A percentile compares a stretch with the other conserved stretches of the same genome.
These are phyloP conservation scores for Brachypteracias leptosomus DNA, from an alignment of 2,113 vertebrate genomes.

Conservation along the genomic window DNA sequence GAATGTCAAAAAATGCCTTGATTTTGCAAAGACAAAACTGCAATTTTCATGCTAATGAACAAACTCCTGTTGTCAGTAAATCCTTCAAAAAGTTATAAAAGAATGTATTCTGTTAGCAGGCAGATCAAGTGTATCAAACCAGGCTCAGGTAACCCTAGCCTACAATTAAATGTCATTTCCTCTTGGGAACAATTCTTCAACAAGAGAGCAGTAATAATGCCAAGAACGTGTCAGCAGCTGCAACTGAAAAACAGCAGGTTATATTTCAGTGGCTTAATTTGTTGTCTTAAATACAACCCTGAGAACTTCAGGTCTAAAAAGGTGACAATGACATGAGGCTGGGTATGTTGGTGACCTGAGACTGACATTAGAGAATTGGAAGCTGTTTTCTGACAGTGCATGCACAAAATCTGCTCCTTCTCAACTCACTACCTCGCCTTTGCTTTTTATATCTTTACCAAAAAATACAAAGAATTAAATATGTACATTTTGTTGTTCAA, in stretches of 20 bases:
- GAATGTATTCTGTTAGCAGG: constrained; percentile 17
- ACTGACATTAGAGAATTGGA: background rate
- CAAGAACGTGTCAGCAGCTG: constrained; percentile 30
- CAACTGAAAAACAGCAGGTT: constrained; percentile 39
- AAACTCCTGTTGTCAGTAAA: constrained; percentile 26
- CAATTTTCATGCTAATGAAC: constrained; percentile 52
- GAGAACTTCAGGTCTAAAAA: constrained; percentile 5
- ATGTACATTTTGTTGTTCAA: background rate
- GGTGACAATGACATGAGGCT: background rate
- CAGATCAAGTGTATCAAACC: constrained; percentile 28
- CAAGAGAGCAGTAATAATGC: constrained; percentile 15
- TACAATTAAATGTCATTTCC: constrained; percentile 66
- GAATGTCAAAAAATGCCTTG: constrained; percentile 10
- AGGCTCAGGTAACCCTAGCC: constrained; percentile 29
- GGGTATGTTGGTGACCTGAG: background rate
- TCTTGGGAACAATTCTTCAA: constrained; percentile 47
- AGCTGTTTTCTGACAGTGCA: constrained; percentile 3
- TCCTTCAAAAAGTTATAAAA: constrained; percentile 20
- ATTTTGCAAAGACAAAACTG: constrained; percentile 34
- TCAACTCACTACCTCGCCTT: background rate
- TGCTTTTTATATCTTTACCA: background rate
- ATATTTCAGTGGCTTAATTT: constrained; percentile 54
- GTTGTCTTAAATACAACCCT: constrained; percentile 34
- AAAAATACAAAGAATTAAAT: background rate
- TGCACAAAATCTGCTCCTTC: background rate